Conservation (phyloP, 2,888 invertebrate species). For the Megamerina dolium region DNA sequence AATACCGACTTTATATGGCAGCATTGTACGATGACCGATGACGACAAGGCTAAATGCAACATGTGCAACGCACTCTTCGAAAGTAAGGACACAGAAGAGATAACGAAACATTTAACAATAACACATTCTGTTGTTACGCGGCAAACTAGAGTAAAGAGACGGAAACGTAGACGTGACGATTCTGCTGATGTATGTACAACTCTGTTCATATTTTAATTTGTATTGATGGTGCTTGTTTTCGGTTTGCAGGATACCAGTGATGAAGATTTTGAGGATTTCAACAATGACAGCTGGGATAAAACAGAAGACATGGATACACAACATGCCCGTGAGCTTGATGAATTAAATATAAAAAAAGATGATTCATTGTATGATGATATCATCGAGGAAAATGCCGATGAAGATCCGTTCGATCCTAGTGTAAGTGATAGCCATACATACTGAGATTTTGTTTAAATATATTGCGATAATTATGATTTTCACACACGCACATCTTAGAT, state of each 20-base stretch:
- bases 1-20: slow-evolving; percentile 24
- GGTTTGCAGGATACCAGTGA: slow-evolving; percentile 17
- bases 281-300: slow-evolving; percentile 19
- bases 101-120: slow-evolving; percentile 24
- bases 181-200: slow-evolving; percentile 20
- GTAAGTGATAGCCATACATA: slow-evolving; percentile 11
- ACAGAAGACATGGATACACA: slow-evolving; percentile 17
- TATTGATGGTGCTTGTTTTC: not conserved
- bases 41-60: slow-evolving; percentile 25
- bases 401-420: slow-evolving; percentile 24
- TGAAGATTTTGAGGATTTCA: slow-evolving; percentile 6
- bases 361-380: slow-evolving; percentile 25
- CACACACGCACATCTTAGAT: too few species aligned
- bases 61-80: slow-evolving; percentile 31
- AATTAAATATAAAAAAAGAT: slow-evolving; percentile 22
- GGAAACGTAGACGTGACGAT: slow-evolving; percentile 18
- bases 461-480: not conserved
- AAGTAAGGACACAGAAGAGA: slow-evolving; percentile 20
- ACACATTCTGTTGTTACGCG: slow-evolving; percentile 19
- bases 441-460: not conserved
- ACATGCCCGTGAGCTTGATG: slow-evolving; percentile 14
- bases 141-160: slow-evolving; percentile 7
- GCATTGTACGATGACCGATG: slow-evolving; percentile 20
- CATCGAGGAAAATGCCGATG: slow-evolving; percentile 25
- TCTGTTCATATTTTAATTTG: not conserved